Evolutionary conservation across 2,888 invertebrate genomes (phyloP), one percentile per base, ranked within the genome.

Genomic region (Drosophila picticornis): DNA sequence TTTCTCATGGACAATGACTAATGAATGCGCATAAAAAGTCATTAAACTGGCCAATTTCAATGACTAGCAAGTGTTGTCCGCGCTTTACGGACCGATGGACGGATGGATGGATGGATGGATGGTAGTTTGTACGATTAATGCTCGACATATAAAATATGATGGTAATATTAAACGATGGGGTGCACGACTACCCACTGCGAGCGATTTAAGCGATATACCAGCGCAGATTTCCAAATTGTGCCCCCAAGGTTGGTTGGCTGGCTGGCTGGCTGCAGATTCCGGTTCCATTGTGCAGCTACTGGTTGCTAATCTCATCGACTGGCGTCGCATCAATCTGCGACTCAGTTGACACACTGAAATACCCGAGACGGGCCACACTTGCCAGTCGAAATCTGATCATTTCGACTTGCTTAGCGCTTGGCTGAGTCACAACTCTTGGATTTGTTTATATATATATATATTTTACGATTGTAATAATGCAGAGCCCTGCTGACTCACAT

Each of bases 1-100:
- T 67, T 77, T 81, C 75, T 74, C 81, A 80, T 77, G 75, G 78
- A 59, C 81, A 76, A 46, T 84, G 88, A 84, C 83, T 87, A 82
- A 83, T 80, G 83, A 65, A 60, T 65, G 68, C 62, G 55, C 66
- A 83, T 73, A 64, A 75, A 75, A 76, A 75, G 72, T 81, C 77
- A 88, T 88, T 84, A 83, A 86, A 83, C 72, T 75, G 87, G 59
- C 84, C 89, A 79, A 86, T 78, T 85, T 70, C 72, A 80, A 76
- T 72, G 72, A 63, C 67, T 71, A 34, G 36, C 50, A 31, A 40
- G 67, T 51, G 19, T 32, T 40, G 32, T 38, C 9, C n/a, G 16
- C 51, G 51, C 56, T 70, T 36, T 38, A 31, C 46, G 7, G 25
- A 16, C 46, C 16, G 34, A 43, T 50, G 19, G 29, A n/a, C 40